phyloP scores from a whole-genome alignment of 2,113 vertebrate species.

The Cervus canadensis region DNA sequence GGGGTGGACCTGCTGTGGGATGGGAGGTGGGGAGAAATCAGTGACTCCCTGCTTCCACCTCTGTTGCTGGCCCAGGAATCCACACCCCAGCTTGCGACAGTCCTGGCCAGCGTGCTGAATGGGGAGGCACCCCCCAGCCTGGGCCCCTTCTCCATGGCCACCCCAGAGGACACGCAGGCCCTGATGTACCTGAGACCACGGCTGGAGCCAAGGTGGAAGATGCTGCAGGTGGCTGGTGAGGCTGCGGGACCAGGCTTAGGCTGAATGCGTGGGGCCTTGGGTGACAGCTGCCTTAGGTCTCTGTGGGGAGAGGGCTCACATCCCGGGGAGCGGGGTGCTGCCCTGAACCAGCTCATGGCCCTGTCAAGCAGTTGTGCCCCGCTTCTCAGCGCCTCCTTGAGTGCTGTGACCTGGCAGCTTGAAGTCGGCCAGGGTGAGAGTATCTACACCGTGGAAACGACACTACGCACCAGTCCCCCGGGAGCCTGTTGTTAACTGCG shows the following conservation, averaged over 20 bases:
- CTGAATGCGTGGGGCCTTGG: neutral
- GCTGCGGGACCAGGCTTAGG: neutral
- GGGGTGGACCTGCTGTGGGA: neutral
- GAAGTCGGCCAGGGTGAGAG: neutral
- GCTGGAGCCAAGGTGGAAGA: conserved; percentile 77
- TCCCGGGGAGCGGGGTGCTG: neutral
- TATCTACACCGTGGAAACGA: neutral
- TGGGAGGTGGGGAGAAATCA: neutral
- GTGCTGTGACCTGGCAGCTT: neutral
- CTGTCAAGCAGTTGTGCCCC: neutral
- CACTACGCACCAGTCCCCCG: fast-evolving
- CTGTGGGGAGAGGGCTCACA: neutral
- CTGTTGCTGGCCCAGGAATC: conserved; percentile 65
- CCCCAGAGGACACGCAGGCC: conserved; percentile 65
- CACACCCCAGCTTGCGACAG: conserved; percentile 56
- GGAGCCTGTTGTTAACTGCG: neutral
- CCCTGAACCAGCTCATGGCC: neutral
- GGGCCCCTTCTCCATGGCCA: conserved; percentile 70
- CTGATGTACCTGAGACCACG: conserved; percentile 65
- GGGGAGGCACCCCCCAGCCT: conserved; percentile 60
- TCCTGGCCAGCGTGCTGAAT: conserved; percentile 57
- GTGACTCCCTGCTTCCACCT: neutral
- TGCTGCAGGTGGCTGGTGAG: conserved; percentile 72
- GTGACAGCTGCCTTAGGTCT: neutral
- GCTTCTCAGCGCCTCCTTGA: neutral